Percentiles rank a stretch among this genome's conserved stretches.
Evolutionary conservation across 2,797 vertebrate genomes (phyloP).

Genomic region (Muscicapa striata): DNA sequence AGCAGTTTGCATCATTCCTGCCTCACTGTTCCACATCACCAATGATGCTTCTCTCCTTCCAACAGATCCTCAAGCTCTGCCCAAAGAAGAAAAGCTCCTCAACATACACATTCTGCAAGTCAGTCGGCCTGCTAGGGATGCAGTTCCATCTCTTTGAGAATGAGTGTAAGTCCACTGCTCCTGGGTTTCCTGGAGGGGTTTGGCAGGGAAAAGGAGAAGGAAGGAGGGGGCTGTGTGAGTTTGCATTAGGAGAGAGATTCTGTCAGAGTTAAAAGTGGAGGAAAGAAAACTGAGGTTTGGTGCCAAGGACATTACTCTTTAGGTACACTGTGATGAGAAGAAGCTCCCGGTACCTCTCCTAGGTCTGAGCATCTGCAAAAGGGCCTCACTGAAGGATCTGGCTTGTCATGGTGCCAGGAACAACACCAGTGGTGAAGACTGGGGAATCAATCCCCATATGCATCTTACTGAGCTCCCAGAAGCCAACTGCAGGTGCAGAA

Average conservation of each 20-base stretch:
- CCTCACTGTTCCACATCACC: neutral
- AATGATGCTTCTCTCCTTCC: neutral
- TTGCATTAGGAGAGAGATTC: neutral
- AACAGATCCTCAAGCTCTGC: slow-evolving; percentile 95
- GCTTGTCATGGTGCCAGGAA: neutral
- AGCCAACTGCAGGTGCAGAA: neutral
- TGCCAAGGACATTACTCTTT: neutral
- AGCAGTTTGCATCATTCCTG: neutral
- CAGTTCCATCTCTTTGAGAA: slow-evolving; percentile 98
- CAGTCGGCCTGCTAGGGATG: slow-evolving; percentile 94
- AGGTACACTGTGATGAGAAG: neutral
- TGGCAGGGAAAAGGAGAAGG: neutral
- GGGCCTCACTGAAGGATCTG: neutral
- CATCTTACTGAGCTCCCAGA: neutral
- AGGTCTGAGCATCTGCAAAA: neutral
- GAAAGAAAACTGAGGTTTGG: neutral
- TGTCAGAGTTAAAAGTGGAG: neutral
- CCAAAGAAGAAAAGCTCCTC: slow-evolving; percentile 98
- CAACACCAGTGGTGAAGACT: neutral
- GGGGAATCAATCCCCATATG: neutral
- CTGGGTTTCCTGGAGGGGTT: neutral
- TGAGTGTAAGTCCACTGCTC: slow-evolving; percentile 85
- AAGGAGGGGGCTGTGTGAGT: neutral
- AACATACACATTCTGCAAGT: slow-evolving; percentile 97
- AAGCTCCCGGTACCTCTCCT: neutral